These are phyloP conservation scores for Lochmaea crataegi DNA, from an alignment of 2,888 invertebrate species.

Conservation along the genomic window DNA sequence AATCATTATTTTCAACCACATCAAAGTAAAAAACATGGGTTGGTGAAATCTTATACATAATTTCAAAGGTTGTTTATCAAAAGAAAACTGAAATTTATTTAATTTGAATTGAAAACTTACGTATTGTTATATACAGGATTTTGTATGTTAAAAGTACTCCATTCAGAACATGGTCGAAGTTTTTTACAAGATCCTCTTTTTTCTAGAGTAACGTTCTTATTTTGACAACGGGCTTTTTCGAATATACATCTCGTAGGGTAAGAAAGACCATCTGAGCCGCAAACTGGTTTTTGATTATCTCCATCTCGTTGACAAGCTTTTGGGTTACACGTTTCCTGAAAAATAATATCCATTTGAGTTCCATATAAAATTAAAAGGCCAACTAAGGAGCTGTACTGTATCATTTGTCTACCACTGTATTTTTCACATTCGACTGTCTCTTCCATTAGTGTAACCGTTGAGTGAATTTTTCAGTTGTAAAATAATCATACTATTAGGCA, in stretches of 20 bases:
- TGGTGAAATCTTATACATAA: background rate
- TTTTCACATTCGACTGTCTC: no score
- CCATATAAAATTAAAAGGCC: no score
- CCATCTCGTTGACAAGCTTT: constrained; percentile 58
- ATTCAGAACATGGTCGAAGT: constrained; percentile 64
- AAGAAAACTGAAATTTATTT: background rate
- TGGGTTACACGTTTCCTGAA: constrained; percentile 55
- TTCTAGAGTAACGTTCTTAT: constrained; percentile 77
- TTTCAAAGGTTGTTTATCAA: no score
- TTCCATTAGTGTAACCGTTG: no score
- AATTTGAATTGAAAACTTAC: constrained; percentile 15
- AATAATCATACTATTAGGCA: no score
- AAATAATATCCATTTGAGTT: background rate
- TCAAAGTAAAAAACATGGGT: background rate
- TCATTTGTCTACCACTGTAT: no score
- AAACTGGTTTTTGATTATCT: constrained; percentile 69
- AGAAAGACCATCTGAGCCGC: constrained; percentile 85
- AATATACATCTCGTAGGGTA: constrained; percentile 86
- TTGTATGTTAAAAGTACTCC: constrained; percentile 47
- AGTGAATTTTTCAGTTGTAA: no score
- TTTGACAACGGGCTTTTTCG: constrained; percentile 80
- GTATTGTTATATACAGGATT: constrained; percentile 46
- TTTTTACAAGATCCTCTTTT: constrained; percentile 82
- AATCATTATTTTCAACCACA: background rate
- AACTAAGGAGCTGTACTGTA: no score